Base-by-base conservation (phyloP, 1,140 invertebrate species). In the Cyphomyrmex costatus region DNA sequence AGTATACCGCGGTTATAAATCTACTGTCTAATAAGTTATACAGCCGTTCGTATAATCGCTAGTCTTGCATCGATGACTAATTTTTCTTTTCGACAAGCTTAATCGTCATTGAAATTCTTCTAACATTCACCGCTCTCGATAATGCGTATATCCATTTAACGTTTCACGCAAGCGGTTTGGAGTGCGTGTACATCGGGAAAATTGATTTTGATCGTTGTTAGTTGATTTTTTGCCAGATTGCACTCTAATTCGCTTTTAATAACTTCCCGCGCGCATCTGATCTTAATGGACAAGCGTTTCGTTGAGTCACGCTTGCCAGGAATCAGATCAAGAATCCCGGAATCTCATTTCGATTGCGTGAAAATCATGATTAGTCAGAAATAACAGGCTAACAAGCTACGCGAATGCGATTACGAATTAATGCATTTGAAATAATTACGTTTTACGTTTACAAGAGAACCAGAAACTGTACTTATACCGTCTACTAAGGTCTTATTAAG, bases 241-340 rank as follows among this genome's bases (percentile, higher is more conserved):
- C 60, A 24, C 19, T 30, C 46, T 61, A 70, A 87, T 88, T 86
- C 21, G 27, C 65, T 78, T 78, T 88, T 56, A 66, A 88, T 88
- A 80, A 42, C 27, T 16, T 14, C 19, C 53, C 33, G 65, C 19
- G 27, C 16, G 6, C 21, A 56, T 12, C 21, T 70, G 87, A 87
- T 70, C 63, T 51, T 66, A 58, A 36, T 24, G 30, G 58, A 21
- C 24, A 65, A 68, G 14, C 30, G 24, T 82, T 70, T 70, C 33
- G 53, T 65, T 27, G 61, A 87, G 73, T 87, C 70, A 87, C 14
- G n/a, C 33, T 21, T 30, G 5, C 7, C 42, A 27, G 8, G 70
- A 76, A 87, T 21, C 61, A 36, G 21, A 88, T 56, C 53, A 19
- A 63, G 33, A 83, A 30, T 68, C 12, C 21, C 33, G 56, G 27